Percentiles rank a stretch among this genome's conserved stretches.
Evolutionary conservation across 2,113 vertebrate species (phyloP).

Genomic region (Aptenodytes patagonicus): DNA sequence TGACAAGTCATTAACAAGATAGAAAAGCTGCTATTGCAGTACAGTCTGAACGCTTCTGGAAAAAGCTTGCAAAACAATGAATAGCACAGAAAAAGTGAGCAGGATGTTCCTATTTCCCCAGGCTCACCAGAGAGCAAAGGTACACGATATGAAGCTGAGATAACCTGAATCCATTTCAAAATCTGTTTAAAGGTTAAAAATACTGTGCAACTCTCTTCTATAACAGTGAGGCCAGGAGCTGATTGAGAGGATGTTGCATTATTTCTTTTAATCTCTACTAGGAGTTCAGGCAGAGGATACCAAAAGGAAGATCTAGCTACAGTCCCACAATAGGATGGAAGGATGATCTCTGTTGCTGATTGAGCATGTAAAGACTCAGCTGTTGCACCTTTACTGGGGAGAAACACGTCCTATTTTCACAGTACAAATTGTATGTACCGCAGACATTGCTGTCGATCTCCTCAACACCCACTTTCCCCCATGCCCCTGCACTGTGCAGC

Average conservation of each 20-base stretch:
- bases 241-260: not conserved
- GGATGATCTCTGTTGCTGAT: not conserved
- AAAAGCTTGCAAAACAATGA: not conserved
- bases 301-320: not conserved
- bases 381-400: not conserved
- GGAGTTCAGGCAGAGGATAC: not conserved
- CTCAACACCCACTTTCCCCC: not conserved
- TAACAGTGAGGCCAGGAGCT: not conserved
- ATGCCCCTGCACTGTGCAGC: fast-evolving
- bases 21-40: not conserved
- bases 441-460: fast-evolving
- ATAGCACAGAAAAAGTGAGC: not conserved
- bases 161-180: not conserved
- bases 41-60: not conserved
- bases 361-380: not conserved
- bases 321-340: not conserved
- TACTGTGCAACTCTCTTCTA: not conserved
- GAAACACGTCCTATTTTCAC: not conserved
- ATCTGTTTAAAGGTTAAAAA: not conserved
- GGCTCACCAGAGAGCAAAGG: not conserved
- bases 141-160: not conserved
- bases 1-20: not conserved
- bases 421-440: not conserved
- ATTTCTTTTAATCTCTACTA: not conserved
- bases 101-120: not conserved